Base-by-base conservation (phyloP, 2,888 invertebrate species). In the Harmothoe impar region DNA sequence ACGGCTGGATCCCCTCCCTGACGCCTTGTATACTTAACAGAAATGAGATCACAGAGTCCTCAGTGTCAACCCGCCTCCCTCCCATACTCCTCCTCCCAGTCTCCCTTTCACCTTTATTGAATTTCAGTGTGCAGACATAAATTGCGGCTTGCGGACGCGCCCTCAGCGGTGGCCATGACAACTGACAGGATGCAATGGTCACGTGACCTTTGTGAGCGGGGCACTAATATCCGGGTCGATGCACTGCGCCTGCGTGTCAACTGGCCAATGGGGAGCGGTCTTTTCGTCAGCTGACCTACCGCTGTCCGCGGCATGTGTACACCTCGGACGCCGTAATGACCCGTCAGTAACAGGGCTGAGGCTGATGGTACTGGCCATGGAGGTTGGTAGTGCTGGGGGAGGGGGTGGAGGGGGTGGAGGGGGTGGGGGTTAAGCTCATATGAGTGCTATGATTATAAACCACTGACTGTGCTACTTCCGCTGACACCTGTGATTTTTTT, bases 41-140 rank as follows among this genome's bases (percentile, higher is more conserved):
- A 62, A 62, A 62, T 62, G 62, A 62, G 62, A 62, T 62, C 62
- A 62, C 62, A 62, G 62, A 20, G 62, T 62, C 62, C 62, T 62
- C 62, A 20, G 43, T 43, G 62, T n/a, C 62, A 62, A 20, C 23
- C 62, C 62, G 7, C 23, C 62, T n/a, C 62, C 62, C 62, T 62
- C 62, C 20, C n/a, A 20, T 20, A 15, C 62, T 62, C 43, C 43
- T 43, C 43, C 43, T 43, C 3, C 10, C 43, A 3, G 10, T 10
- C 43, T 7, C 43, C 43, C 43, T 43, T 43, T 62, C 62, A n/a
- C 62, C n/a, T 62, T 52, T 62, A 62, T 62, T 62, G 62, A 62
- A 62, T 62, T 62, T 62, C 62, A 62, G 62, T 62, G 62, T 62
- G 23, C 23, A 62, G 62, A 62, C 62, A 62, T 62, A 62, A 62